Evolutionary conservation across 2,888 invertebrate species (phyloP), one percentile per base, ranked within the genome.

Genomic region (Alentia gelatinosa): DNA sequence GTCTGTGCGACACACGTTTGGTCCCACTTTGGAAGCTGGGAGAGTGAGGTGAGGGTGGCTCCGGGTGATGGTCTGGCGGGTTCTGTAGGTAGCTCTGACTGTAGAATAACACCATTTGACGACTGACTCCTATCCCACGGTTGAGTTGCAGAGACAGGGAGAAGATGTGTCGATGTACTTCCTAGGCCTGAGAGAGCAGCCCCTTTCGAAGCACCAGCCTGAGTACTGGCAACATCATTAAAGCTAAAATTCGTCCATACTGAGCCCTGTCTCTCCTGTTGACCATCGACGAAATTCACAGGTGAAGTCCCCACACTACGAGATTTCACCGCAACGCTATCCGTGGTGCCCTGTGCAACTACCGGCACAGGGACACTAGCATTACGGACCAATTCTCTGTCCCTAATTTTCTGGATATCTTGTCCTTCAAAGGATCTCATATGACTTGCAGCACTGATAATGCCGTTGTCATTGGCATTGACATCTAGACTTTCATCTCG

Each of bases 241-340:
- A 35, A 79, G 39, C 37, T 79, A 4, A 79, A 79, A 5, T 35
- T 79, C 15, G 15, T 23, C 79, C 19, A 79, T 5, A 79, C 15
- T 39, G 79, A 26, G 1, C 3, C 12, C 1, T 19, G 37, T 37
- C 23, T 30, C 12, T 35, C 15, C 19, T 19, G 79, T 74, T 74
- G 3, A 33, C 12, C n/a, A 30, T 74, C 74, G 33, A 30, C 26
- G 30, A 26, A 74, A 1, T 19, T 15, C 23, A 79, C 79, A 4
- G 79, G 79, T 19, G 79, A 79, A 0, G 35, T 79, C 15, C 79
- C 79, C 37, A 39, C 79, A 79, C 79, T 79, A 19, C 79, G 79
- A n/a, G 23, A 35, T 4, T 4, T n/a, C 4, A 39, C 37, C 79
- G 47, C 9, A 47, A 47, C 23, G 26, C 5, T n/a, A n/a, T 12